Percentiles rank a stretch among this genome's conserved stretches.
phyloP scores from a whole-genome alignment of 2,888 invertebrate genomes.

The Lysandra coridon region DNA sequence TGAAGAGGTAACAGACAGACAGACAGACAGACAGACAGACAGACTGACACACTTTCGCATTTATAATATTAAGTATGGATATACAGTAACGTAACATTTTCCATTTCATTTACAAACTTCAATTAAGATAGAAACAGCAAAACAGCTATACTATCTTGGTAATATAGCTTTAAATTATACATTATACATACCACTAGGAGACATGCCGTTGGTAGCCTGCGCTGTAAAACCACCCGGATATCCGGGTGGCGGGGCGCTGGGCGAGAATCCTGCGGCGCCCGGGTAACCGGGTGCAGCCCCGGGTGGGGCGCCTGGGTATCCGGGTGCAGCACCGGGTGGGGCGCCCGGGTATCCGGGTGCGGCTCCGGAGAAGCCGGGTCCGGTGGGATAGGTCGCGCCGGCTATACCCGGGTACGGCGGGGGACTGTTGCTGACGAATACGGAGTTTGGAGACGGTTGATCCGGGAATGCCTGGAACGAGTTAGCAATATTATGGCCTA shows the following conservation, averaged over 20 bases:
- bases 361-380: conserved; percentile 51
- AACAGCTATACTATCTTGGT: background rate
- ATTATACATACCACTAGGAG: conserved; percentile 60
- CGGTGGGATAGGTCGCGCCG: conserved; percentile 58
- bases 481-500: background rate
- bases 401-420: conserved; percentile 96
- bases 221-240: conserved; percentile 48
- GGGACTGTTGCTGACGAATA: conserved; percentile 94
- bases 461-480: conserved; percentile 81
- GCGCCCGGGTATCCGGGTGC: conserved; percentile 35
- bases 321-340: conserved; percentile 34
- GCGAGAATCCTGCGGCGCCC: conserved; percentile 32
- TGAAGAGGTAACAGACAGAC: no score
- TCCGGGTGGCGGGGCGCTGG: conserved; percentile 39
- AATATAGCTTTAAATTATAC: background rate
- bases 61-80: no score
- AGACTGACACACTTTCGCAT: no score
- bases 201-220: conserved; percentile 51
- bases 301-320: conserved; percentile 19
- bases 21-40: no score
- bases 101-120: background rate
- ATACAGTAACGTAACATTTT: no score
- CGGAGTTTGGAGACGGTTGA: conserved; percentile 88
- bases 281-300: conserved; percentile 49
- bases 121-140: background rate